These are phyloP conservation scores for Mastacembelus armatus DNA, from an alignment of 2,797 vertebrate genomes.

Conservation along the genomic window DNA sequence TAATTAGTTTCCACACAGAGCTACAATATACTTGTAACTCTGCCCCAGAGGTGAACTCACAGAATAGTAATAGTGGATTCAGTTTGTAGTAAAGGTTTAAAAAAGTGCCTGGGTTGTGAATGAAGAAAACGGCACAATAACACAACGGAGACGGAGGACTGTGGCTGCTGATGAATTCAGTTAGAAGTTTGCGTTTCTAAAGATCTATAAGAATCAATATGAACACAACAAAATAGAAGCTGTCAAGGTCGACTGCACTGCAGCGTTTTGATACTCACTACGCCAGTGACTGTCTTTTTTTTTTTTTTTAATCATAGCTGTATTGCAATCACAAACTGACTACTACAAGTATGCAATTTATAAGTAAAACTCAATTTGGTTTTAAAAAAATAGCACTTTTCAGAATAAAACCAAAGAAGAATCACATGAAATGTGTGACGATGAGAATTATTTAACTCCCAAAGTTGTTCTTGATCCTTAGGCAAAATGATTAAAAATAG, in stretches of 20 bases:
- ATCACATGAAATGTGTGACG: constrained; percentile 61
- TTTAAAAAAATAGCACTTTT: constrained; percentile 75
- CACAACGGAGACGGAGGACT: constrained; percentile 52
- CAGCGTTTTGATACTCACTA: constrained; percentile 36
- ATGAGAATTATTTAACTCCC: constrained; percentile 44
- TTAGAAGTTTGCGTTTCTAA: constrained; percentile 55
- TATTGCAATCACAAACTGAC: constrained; percentile 75
- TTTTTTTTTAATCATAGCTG: constrained; percentile 38
- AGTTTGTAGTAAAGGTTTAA: constrained; percentile 25
- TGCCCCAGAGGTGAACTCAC: constrained; percentile 14
- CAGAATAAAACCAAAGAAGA: constrained; percentile 71
- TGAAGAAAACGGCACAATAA: constrained; percentile 53
- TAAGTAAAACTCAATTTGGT: constrained; percentile 70
- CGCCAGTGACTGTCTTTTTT: constrained; percentile 39
- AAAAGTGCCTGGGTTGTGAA: constrained; percentile 56
- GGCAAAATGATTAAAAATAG: constrained; percentile 40
- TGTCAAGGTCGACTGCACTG: constrained; percentile 44
- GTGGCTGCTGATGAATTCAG: constrained; percentile 59
- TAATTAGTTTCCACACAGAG: constrained; percentile 16
- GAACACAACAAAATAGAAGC: constrained; percentile 65
- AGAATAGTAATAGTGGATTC: constrained; percentile 40
- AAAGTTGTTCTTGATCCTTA: constrained; percentile 49
- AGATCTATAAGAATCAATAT: constrained; percentile 61
- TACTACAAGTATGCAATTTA: constrained; percentile 68
- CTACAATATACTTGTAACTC: constrained; percentile 4